Base-by-base conservation (phyloP, 2,797 vertebrate genomes). In the Cyclura pinguis region DNA sequence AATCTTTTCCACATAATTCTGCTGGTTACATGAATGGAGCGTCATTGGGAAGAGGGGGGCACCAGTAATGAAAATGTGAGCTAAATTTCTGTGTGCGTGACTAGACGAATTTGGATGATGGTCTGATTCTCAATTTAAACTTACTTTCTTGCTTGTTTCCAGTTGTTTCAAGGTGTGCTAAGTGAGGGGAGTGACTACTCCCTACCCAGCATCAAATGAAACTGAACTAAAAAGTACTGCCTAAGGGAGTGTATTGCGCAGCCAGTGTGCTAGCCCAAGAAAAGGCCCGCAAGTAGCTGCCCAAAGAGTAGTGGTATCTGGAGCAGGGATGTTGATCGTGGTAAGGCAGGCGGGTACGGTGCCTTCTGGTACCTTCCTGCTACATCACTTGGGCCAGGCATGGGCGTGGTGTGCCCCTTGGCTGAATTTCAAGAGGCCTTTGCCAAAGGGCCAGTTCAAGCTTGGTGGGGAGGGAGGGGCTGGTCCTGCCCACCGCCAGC, bases 121-220 rank as follows among this genome's bases (percentile, higher is more conserved):
- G 22, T 50, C 38, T 62, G 27, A n/a, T 72, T 80, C 67, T 69
- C 16, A 38, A 85, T 59, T 38, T 80, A 81, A 57, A 10, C 35
- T 7, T 2, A 27, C 4, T 8, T 77, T 24, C 1, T 13, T 88
- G 69, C 9, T 14, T 95, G 29, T 87, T 84, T 92, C 96, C 97
- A 97, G 59, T 96, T 98, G 90, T 98, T 97, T 91, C 94, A 97
- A 84, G 94, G 82, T 67, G 69, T 95, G 93, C 67, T 96, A 47
- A 7, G 94, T 0, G 94, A 96, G 38, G 95, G 97, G 91, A 93
- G 94, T 84, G 95, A 97, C 91, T 95, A 96, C 87, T 83, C 91
- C 59, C 80, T 89, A 52, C 84, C 72, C 67, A 62, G 85, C 91
- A 69, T 85, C 93, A 85, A 62, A 78, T 8, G 7, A 74, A 91